Evolutionary conservation across 2,797 vertebrate species (phyloP), one percentile per base, ranked within the genome.

Genomic region (Etheostoma perlongum): DNA sequence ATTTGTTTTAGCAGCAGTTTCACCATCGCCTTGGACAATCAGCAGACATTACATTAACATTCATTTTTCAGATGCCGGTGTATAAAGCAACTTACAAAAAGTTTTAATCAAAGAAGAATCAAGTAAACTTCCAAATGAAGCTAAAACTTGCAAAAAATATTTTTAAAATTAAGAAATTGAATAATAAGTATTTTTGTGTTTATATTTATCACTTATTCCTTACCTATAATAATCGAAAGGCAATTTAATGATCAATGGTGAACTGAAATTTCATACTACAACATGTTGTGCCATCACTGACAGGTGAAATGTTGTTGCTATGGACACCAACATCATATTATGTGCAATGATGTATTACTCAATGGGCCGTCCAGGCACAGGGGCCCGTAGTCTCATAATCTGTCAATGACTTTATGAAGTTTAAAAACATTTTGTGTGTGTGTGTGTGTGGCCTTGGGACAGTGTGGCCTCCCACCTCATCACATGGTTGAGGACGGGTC

Each of bases 381-480:
- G 36, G 10, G 9, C 36, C 36, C 10, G 2, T 36, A 36, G 8
- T 36, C 33, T 36, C 9, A 36, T 36, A 36, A 36, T 36, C 33
- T 2, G 33, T 40, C 10, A 10, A 40, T 11, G 48, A 0, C 16
- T 60, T 1, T 40, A 1, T 33, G 18, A 10, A 61, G 27, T 72
- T 72, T 62, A 6, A 7, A 61, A 16, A 61, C 19, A 53, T 23
- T 75, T 51, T 63, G 52, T 69, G 57, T 64, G 54, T 62, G 23
- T 70, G 62, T 72, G 57, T 65, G 52, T 44, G 58, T 72, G 71
- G 16, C 54, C 63, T 61, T 62, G 73, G 66, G 78, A 74, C 52
- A 62, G 74, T 69, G 86, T 92, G 44, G 75, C 84, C 86, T 82
- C 83, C 76, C 72, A 94, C 92, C 91, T 90, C 89, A 88, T 95